Evolutionary conservation across 1,140 invertebrate genomes (phyloP).

Genomic region (Physella acuta): DNA sequence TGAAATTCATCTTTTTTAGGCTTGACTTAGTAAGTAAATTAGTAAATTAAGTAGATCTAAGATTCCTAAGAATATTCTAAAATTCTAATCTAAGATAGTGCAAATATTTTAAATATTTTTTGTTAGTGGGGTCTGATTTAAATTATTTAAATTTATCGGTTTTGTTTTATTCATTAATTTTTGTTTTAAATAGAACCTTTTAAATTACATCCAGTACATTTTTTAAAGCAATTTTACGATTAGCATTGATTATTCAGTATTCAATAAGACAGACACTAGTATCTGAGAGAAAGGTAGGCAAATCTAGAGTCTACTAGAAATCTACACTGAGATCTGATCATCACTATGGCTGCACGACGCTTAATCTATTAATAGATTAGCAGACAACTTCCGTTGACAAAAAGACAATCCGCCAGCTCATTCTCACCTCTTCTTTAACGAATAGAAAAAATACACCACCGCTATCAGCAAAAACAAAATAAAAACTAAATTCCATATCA

Average conservation of each 20-base stretch:
- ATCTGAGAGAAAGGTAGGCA: not conserved
- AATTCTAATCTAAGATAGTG: too few species aligned
- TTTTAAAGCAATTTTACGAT: not conserved
- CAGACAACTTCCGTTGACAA: not conserved
- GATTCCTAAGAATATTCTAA: too few species aligned
- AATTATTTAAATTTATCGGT: too few species aligned
- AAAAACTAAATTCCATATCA: slow-evolving; percentile 11
- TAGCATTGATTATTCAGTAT: not conserved
- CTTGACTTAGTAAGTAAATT: too few species aligned
- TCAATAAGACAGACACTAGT: not conserved
- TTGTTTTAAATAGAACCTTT: not conserved
- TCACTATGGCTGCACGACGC: slow-evolving; percentile 5
- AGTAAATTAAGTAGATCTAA: too few species aligned
- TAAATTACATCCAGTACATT: not conserved
- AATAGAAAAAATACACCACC: not conserved
- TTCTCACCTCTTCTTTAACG: not conserved
- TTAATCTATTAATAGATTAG: not conserved
- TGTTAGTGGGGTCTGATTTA: too few species aligned
- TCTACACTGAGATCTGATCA: not conserved
- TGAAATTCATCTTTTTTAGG: too few species aligned
- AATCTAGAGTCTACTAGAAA: not conserved
- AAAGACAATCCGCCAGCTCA: not conserved
- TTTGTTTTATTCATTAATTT: too few species aligned
- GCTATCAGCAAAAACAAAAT: slow-evolving; percentile 4
- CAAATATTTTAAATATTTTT: too few species aligned